A percentile compares a stretch with the other conserved stretches of the same genome.
phyloP scores from a whole-genome alignment of 2,113 vertebrate genomes.

The Mirounga angustirostris region DNA sequence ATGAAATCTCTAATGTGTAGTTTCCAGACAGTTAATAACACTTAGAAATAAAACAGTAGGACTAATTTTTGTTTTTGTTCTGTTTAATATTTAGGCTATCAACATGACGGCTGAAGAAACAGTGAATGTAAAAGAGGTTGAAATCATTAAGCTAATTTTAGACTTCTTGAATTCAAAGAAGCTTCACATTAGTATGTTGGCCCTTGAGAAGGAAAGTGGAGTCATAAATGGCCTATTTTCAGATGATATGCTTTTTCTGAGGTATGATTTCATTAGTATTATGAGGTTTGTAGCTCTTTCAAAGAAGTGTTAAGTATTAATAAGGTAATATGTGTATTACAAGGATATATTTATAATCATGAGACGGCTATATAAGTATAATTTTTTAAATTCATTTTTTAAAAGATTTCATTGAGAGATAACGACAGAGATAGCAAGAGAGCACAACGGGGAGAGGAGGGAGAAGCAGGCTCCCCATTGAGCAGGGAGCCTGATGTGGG shows the following conservation, averaged over 20 bases:
- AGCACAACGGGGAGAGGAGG: background rate
- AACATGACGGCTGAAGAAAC: slow-evolving; percentile 98
- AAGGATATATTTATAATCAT: background rate
- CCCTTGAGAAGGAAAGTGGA: slow-evolving; percentile 97
- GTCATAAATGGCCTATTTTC: slow-evolving; percentile 99
- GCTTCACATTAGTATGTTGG: slow-evolving; percentile 99
- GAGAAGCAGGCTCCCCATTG: background rate
- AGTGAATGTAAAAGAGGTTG: slow-evolving; percentile 97
- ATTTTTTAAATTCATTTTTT: background rate
- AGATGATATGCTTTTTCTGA: slow-evolving; percentile 99
- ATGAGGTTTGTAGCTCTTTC: slow-evolving; percentile 16
- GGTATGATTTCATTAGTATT: slow-evolving; percentile 87
- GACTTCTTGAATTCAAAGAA: slow-evolving; percentile 98
- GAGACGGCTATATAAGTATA: background rate
- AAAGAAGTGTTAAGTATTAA: slow-evolving; percentile 55
- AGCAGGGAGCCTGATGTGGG: background rate
- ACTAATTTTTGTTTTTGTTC: slow-evolving; percentile 62
- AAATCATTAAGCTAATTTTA: slow-evolving; percentile 98
- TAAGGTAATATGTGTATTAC: background rate
- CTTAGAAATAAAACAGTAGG: slow-evolving; percentile 16
- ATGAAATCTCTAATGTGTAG: slow-evolving; percentile 30
- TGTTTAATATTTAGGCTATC: slow-evolving; percentile 84
- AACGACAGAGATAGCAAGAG: background rate
- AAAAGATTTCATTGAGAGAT: background rate
- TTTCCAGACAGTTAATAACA: slow-evolving; percentile 34